Base-by-base conservation (phyloP, 2,797 vertebrate species). In the Borostomias antarcticus region DNA sequence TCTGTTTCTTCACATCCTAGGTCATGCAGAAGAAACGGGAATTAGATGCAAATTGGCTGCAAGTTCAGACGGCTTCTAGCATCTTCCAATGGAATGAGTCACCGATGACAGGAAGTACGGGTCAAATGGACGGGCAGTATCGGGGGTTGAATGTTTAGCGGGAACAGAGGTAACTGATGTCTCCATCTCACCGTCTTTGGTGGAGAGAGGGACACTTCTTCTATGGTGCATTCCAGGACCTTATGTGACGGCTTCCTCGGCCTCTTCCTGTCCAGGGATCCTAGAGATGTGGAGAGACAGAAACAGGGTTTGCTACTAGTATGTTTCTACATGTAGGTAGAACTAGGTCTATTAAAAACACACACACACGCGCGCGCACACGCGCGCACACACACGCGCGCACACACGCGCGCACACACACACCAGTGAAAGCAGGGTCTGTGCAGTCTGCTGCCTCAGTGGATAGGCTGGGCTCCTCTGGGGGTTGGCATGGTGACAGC, bases 161-260 rank as follows among this genome's bases (percentile, higher is more conserved):
- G n/a, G n/a, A n/a, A n/a, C n/a, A n/a, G n/a, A n/a, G n/a, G n/a
- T n/a, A n/a, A n/a, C n/a, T n/a, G n/a, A n/a, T n/a, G 47, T 23
- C 13, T 54, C 26, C 1, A 6, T 54, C 52, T 7, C 17, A 45
- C 21, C 79, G 94, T 97, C 89, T 96, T 96, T 79, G 91, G 83
- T 73, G 93, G 87, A 88, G 91, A 88, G 73, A 89, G 74, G 79
- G 92, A 90, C 66, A 96, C 94, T 85, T 95, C 93, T 86, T 98
- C 95, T 82, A 95, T 93, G 66, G 93, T 80, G 66, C 85, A 95
- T 76, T 98, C 96, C 80, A 95, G 88, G 66, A 96, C 91, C 84
- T 93, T 96, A 76, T 97, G 96, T 2, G 89, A 94, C 57, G 93
- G 92, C 78, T 97, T 98, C 79, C 96, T 92, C 17, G 93, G 94